Conservation (phyloP, 2,797 vertebrate species). For the Cephalopachus bancanus region DNA sequence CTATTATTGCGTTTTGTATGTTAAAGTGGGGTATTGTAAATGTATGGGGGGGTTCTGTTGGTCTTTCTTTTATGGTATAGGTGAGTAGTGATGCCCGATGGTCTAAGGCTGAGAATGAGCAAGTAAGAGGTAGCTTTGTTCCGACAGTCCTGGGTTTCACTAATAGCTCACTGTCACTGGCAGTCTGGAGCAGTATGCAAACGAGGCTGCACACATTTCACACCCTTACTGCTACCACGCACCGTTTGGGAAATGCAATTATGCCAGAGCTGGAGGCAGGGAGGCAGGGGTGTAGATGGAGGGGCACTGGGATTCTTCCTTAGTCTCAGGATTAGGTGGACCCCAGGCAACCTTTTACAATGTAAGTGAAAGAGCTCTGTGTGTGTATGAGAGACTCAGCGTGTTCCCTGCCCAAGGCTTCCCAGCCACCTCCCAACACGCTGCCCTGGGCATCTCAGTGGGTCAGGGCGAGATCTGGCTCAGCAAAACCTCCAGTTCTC, state of each 20-base stretch:
- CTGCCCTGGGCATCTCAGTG: background rate
- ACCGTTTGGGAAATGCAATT: conserved; percentile 16
- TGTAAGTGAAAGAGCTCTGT: conserved; percentile 21
- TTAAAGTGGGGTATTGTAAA: conserved; percentile 76
- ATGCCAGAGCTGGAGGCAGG: background rate
- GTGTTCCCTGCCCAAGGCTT: background rate
- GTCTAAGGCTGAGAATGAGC: conserved; percentile 68
- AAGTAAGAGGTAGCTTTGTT: conserved; percentile 73
- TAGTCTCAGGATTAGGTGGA: conserved; percentile 29
- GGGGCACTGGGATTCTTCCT: background rate
- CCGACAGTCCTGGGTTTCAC: conserved; percentile 73
- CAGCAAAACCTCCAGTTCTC: conserved; percentile 22
- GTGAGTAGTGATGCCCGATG: conserved; percentile 60
- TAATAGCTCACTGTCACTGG: conserved; percentile 63
- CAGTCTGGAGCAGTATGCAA: conserved; percentile 62
- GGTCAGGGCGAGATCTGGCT: background rate
- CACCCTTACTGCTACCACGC: conserved; percentile 38
- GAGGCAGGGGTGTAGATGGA: background rate
- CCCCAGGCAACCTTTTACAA: conserved; percentile 42
- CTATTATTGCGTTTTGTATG: conserved; percentile 91
- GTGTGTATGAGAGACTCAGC: background rate
- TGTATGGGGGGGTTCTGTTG: conserved; percentile 49
- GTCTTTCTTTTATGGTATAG: conserved; percentile 46
- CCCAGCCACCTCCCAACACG: background rate
- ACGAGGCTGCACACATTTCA: conserved; percentile 58